Percentiles rank a stretch among this genome's conserved stretches.
These are phyloP conservation scores for Aelia acuminata DNA, from an alignment of 2,888 invertebrate genomes.

Conservation along the genomic window DNA sequence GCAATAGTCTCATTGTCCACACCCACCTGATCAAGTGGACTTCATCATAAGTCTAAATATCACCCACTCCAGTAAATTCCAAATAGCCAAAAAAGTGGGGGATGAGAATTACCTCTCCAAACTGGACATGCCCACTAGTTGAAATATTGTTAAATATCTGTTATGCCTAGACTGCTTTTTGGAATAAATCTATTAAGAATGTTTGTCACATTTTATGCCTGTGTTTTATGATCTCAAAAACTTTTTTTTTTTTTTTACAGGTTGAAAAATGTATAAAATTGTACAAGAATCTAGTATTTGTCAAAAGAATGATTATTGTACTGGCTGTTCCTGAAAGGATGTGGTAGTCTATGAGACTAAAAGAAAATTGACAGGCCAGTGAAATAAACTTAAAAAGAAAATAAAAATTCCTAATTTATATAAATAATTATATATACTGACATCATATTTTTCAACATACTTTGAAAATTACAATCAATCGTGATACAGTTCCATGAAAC, in stretches of 20 bases:
- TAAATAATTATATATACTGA: neutral
- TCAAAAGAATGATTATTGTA: neutral
- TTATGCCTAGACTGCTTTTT: no score
- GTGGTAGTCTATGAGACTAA: slow-evolving; percentile 10
- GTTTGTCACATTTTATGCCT: no score
- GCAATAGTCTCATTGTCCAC: no score
- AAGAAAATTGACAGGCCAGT: neutral
- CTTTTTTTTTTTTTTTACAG: neutral
- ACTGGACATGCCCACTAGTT: no score
- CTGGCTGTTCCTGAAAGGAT: neutral
- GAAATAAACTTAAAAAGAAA: neutral
- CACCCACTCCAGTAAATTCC: no score
- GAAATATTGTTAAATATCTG: no score
- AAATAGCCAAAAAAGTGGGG: no score
- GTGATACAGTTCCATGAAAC: slow-evolving; percentile 39
- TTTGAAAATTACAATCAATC: slow-evolving; percentile 20
- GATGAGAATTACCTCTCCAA: no score
- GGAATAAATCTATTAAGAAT: no score
- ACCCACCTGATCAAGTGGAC: no score
- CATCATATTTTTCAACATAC: neutral
- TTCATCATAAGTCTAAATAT: no score
- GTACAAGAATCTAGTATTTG: neutral
- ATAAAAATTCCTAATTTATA: neutral
- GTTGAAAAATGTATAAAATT: neutral
- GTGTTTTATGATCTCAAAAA: neutral